Percentiles rank a stretch among this genome's conserved stretches.
phyloP scores from a whole-genome alignment of 2,888 invertebrate genomes.

The Germaria angustata region DNA sequence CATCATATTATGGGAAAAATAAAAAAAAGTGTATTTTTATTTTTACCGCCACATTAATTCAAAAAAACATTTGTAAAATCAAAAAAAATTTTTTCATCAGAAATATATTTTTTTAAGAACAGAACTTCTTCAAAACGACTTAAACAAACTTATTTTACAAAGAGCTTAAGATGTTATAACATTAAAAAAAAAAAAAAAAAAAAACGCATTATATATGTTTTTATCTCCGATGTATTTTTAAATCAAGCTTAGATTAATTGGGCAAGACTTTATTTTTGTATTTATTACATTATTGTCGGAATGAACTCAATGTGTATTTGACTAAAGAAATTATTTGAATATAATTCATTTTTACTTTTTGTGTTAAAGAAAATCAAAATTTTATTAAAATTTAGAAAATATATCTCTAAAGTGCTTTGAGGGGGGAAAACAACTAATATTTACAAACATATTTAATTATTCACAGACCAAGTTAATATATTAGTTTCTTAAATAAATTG shows the following conservation, averaged over 20 bases:
- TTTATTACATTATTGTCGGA: not conserved
- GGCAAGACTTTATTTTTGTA: no score
- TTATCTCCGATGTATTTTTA: no score
- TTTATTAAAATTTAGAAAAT: not conserved
- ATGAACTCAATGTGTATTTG: not conserved
- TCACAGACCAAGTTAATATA: not conserved
- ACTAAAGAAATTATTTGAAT: not conserved
- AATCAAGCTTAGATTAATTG: no score
- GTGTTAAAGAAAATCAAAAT: not conserved
- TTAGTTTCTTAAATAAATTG: not conserved
- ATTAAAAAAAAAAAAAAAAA: no score
- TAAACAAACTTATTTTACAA: no score
- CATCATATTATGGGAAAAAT: no score
- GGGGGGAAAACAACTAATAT: not conserved
- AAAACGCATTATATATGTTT: no score
- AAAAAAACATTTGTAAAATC: no score
- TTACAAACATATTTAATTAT: not conserved
- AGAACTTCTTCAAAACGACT: no score
- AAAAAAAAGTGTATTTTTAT: slow-evolving; percentile 5
- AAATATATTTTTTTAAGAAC: no score
- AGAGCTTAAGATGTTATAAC: no score
- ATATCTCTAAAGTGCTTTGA: not conserved
- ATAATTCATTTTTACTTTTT: not conserved
- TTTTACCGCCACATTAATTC: not conserved
- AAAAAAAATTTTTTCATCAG: no score